Base-by-base conservation (phyloP, 2,888 invertebrate species). In the Matsumyia berberina region DNA sequence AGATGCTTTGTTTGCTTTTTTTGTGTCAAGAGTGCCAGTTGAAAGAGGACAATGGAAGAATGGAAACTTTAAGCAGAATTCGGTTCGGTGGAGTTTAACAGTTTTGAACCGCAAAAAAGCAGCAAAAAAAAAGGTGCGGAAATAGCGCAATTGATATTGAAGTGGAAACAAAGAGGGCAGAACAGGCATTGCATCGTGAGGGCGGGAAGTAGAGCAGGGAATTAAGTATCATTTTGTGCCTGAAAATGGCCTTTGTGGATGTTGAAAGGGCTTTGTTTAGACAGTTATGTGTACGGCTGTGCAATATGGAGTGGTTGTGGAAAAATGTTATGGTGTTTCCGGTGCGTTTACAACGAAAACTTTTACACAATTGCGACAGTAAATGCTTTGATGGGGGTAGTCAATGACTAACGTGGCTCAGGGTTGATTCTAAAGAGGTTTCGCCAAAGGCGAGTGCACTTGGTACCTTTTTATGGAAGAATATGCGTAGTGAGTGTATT, bases 1-100 rank as follows among this genome's bases (percentile, higher is more conserved):
- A 77, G 66, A 53, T 37, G 64, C 46, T 77, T 77, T 77, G 46
- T 66, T 46, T 79, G 64, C 55, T 69, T 82, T 60, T 77, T 72
- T 15, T 60, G 31, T 79, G 49, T 79, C 79, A 64, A 80, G 67
- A 60, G 51, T 35, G 39, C 42, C 19, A 44, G 37, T 73, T 62
- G 15, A 29, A 37, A 42, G 42, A 15, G 4, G 33, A 44, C 15
- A 31, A 37, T 11, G 19, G 24, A 46, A 57, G 49, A 69, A 74
- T 55, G 37, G 37, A 67, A 80, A 64, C 72, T 64, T 55, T 35
- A 9, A 73, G 35, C 58, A 46, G 37, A 73, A 74, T 49, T 55
- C 64, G 60, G 46, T 55, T 67, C 53, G 69, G 5, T 64, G 62
- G 19, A 64, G 17, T 33, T 55, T 33, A 72, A 72, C 44, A 73